Conservation (phyloP, 2,113 vertebrate genomes). For the Rhabdomys dilectus region DNA sequence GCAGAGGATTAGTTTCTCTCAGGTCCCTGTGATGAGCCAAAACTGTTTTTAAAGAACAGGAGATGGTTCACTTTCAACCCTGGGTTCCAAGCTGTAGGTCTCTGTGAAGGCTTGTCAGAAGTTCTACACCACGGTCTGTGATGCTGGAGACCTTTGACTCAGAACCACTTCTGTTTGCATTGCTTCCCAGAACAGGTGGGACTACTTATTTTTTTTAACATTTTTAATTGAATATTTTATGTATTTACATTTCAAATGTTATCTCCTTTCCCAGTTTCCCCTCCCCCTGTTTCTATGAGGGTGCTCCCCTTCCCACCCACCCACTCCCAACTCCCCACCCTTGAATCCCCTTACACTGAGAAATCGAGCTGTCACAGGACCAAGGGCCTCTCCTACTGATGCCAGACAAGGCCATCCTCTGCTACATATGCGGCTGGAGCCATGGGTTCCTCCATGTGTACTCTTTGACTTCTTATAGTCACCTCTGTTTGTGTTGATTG, state of each 20-base stretch:
- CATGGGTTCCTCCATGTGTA: too few relatives aligned
- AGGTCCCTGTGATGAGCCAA: not conserved
- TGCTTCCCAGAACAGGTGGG: rapidly evolving
- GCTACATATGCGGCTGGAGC: too few relatives aligned
- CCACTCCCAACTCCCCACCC: too few relatives aligned
- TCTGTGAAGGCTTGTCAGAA: not conserved
- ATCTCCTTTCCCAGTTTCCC: too few relatives aligned
- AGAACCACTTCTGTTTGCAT: rapidly evolving
- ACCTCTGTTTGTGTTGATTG: not conserved
- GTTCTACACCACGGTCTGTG: rapidly evolving
- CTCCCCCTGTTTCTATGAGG: too few relatives aligned
- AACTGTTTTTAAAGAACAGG: not conserved
- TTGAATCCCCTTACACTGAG: too few relatives aligned
- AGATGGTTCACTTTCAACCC: not conserved
- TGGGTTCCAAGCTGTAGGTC: not conserved
- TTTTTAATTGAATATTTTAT: too few relatives aligned
- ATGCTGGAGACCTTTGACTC: not conserved
- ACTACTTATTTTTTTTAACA: not conserved
- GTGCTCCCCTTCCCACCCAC: too few relatives aligned
- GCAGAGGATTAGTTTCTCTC: not conserved
- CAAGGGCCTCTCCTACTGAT: too few relatives aligned
- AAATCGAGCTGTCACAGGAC: too few relatives aligned
- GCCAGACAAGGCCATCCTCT: too few relatives aligned
- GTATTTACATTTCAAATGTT: too few relatives aligned
- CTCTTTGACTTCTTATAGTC: not conserved